phyloP scores from a whole-genome alignment of 2,797 vertebrate species.

The Brachymystax lenok region DNA sequence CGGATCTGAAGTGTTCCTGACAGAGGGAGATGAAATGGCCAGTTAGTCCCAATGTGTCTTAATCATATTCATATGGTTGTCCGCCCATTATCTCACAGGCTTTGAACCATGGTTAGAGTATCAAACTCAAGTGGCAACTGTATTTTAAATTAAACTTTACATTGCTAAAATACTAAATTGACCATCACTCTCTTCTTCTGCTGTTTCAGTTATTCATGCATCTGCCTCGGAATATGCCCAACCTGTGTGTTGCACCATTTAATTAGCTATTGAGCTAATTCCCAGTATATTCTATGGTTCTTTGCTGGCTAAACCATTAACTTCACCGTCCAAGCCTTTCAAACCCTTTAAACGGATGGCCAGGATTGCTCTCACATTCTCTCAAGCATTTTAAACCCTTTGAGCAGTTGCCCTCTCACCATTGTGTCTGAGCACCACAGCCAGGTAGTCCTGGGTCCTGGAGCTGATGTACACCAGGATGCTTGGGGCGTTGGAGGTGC shows the following conservation, averaged over 20 bases:
- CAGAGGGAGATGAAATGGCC: not conserved
- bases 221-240: not conserved
- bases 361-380: too few species aligned
- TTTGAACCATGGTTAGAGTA: not conserved
- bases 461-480: slow-evolving; percentile 92
- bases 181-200: not conserved
- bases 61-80: not conserved
- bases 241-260: not conserved
- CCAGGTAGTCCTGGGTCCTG: slow-evolving; percentile 88
- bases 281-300: not conserved
- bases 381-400: not conserved
- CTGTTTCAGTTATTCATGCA: not conserved
- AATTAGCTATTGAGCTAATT: not conserved
- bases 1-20: slow-evolving; percentile 93
- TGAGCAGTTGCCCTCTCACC: slow-evolving; percentile 69
- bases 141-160: not conserved
- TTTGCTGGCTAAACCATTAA: not conserved
- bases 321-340: not conserved
- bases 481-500: slow-evolving; percentile 87
- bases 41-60: not conserved
- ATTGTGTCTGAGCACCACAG: slow-evolving; percentile 84
- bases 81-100: not conserved
- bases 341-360: too few species aligned
- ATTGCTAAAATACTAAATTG: not conserved
- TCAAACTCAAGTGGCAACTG: not conserved